Evolutionary conservation across 2,113 vertebrate genomes (phyloP), one percentile per base, ranked within the genome.

Genomic region (Myodes glareolus): DNA sequence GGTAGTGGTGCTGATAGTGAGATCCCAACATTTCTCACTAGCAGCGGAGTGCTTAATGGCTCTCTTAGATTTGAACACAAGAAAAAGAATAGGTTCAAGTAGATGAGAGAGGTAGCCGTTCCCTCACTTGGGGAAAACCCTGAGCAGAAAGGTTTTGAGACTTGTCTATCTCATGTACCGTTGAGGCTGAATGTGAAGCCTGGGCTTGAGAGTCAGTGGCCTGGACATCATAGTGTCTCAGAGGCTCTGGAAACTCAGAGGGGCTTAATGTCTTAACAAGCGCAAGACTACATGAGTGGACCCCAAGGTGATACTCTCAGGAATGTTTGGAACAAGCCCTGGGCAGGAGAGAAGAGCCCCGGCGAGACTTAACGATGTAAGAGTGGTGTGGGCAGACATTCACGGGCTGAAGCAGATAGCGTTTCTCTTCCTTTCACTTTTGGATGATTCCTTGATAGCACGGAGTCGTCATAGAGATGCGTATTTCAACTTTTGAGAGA

Each of bases 281-380:
- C 84, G 23, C 63, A 68, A 84, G 82, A 65, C 12, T 7, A 12
- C 4, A 13, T 36, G 36, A 63, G 29, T 12, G 5, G 9, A 42
- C 3, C 5, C 16, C 45, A 10, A 10, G 4, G 14, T 39, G 61
- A 29, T 19, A 0, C 7, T 7, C 1, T 29, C 7, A 0, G 2
- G 70, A 36, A 72, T 17, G 3, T 47, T 63, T 75, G 68, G 58
- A 76, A 73, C 45, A 75, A 47, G 65, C 50, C 23, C 36, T 10
- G 87, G 81, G 12, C 19, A 36, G 84, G 52, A 72, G 45, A 45
- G 14, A 67, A n/a, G 19, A 67, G 3, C 29, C 76, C 4, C 14
- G 52, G n/a, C 7, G 19, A 72, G 25, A 42, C 6, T 33, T 50
- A 52, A 36, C 42, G 55, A 67, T 65, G 31, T 65, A 78, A 61